Percentiles rank a stretch among this genome's conserved stretches.
Conservation (phyloP, 2,113 vertebrate genomes). For the Rhinogobius similis region DNA sequence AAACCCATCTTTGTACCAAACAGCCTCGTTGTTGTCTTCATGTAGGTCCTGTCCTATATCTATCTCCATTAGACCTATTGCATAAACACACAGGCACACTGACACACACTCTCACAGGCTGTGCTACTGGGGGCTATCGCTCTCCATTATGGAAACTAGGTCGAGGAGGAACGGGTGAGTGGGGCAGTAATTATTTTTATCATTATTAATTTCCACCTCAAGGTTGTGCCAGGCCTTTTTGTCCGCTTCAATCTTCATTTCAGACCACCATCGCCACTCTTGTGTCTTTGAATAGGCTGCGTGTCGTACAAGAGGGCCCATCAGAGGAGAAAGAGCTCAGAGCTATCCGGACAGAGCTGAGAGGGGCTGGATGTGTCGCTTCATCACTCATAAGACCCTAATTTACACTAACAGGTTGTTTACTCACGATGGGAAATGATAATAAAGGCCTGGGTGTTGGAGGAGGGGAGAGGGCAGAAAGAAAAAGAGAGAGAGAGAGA, state of each 20-base stretch:
- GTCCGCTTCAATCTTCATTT: slow-evolving; percentile 76
- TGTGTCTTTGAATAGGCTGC: slow-evolving; percentile 63
- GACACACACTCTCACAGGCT: slow-evolving; percentile 39
- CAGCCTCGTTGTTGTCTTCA: slow-evolving; percentile 49
- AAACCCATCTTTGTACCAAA: slow-evolving; percentile 26
- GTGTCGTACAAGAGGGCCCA: slow-evolving; percentile 68
- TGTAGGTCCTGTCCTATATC: slow-evolving; percentile 69
- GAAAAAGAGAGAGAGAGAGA: slow-evolving; percentile 50
- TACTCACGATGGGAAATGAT: slow-evolving; percentile 71
- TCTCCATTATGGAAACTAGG: slow-evolving; percentile 81
- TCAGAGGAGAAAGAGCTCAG: slow-evolving; percentile 68
- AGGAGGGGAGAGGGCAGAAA: slow-evolving; percentile 54
- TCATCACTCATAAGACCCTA: slow-evolving; percentile 76
- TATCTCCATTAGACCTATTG: slow-evolving; percentile 37
- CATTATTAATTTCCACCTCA: slow-evolving; percentile 83
- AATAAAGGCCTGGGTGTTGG: slow-evolving; percentile 70
- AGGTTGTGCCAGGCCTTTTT: slow-evolving; percentile 77
- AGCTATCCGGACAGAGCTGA: slow-evolving; percentile 59
- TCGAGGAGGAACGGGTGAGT: slow-evolving; percentile 70
- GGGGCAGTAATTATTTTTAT: slow-evolving; percentile 84
- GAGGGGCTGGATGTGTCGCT: slow-evolving; percentile 62
- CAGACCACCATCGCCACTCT: slow-evolving; percentile 50
- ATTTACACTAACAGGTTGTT: slow-evolving; percentile 80
- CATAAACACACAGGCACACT: slow-evolving; percentile 36
- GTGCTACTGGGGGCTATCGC: slow-evolving; percentile 72